Percentiles rank a stretch among this genome's conserved stretches.
phyloP scores from a whole-genome alignment of 2,797 vertebrate genomes.

The Thripadectes ignobilis region DNA sequence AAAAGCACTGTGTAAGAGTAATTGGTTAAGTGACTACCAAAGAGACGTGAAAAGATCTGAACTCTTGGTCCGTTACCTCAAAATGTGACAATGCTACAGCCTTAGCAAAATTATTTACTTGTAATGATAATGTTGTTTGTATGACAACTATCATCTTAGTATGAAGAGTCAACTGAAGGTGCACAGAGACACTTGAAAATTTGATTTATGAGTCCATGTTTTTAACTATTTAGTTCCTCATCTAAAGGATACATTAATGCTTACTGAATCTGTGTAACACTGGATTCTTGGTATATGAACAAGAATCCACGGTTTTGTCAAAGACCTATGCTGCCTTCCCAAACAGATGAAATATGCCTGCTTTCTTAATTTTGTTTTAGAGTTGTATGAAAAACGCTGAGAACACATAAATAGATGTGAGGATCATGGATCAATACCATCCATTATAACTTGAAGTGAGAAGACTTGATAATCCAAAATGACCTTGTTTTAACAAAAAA shows the following conservation, averaged over 20 bases:
- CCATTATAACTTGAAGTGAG: not conserved
- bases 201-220: not conserved
- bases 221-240: not conserved
- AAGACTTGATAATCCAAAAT: not conserved
- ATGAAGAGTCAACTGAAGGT: not conserved
- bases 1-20: not conserved
- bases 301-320: not conserved
- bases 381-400: not conserved
- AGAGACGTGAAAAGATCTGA: not conserved
- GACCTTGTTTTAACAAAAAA: not conserved
- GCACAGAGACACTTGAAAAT: not conserved
- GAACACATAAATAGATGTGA: not conserved
- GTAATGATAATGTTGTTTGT: not conserved
- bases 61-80: not conserved
- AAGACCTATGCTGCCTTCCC: not conserved
- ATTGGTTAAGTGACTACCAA: not conserved
- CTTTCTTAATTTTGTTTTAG: not conserved
- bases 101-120: not conserved
- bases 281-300: not conserved
- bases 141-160: not conserved
- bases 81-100: not conserved
- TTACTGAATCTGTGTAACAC: not conserved
- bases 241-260: not conserved
- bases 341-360: not conserved
- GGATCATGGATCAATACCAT: accelerated